These are phyloP conservation scores for Hirundo rustica DNA, from an alignment of 2,797 vertebrate genomes.

Conservation along the genomic window DNA sequence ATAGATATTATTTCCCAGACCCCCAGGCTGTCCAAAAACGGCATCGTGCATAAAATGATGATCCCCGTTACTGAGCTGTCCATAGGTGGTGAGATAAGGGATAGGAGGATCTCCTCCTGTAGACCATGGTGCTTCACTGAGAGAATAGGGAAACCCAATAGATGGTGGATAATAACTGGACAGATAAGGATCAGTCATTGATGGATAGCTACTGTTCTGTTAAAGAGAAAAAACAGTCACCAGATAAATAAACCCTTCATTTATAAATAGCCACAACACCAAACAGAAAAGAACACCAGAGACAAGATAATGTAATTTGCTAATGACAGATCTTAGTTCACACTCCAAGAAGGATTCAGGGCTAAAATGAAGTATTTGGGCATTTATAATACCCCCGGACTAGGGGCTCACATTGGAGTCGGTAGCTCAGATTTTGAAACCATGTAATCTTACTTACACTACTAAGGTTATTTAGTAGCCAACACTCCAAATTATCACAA, in stretches of 20 bases:
- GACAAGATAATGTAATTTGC: neutral
- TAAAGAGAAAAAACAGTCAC: conserved; percentile 41
- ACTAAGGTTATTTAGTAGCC: neutral
- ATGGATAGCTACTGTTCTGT: conserved; percentile 95
- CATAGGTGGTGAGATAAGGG: conserved; percentile 93
- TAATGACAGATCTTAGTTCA: neutral
- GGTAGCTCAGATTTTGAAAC: neutral
- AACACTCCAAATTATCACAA: neutral
- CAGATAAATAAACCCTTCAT: neutral
- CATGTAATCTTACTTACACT: neutral
- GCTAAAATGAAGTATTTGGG: neutral
- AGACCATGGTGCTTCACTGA: conserved; percentile 96
- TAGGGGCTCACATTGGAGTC: neutral
- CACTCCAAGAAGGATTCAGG: neutral
- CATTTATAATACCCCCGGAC: neutral
- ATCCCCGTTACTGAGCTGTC: conserved; percentile 95
- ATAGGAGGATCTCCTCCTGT: conserved; percentile 95
- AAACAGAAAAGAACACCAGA: neutral
- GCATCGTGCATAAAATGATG: conserved; percentile 97
- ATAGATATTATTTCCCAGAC: conserved; percentile 92
- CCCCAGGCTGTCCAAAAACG: conserved; percentile 93
- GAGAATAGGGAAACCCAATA: conserved; percentile 93
- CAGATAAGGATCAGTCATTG: conserved; percentile 95
- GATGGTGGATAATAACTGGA: conserved; percentile 95
- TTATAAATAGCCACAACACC: neutral